phyloP scores from a whole-genome alignment of 2,888 invertebrate genomes.

The Gordius sp. region DNA sequence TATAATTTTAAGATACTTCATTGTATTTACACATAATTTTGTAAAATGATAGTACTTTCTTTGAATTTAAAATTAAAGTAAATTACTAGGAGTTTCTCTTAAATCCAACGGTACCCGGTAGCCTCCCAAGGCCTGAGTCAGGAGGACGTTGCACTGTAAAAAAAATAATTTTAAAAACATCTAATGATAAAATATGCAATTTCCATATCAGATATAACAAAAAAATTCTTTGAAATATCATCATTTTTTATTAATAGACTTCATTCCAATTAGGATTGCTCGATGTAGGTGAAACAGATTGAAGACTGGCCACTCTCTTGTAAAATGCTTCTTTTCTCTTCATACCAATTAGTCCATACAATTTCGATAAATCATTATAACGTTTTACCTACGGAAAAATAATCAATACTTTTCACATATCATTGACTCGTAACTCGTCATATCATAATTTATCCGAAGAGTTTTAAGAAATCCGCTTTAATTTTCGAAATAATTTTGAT shows the following conservation, averaged over 20 bases:
- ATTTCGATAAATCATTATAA: background rate
- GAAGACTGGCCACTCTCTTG: background rate
- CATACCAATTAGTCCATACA: conserved; percentile 4
- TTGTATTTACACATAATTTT: too few relatives aligned
- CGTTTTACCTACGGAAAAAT: background rate
- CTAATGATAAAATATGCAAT: background rate
- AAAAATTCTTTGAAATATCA: background rate
- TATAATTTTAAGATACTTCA: too few relatives aligned
- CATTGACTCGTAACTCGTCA: too few relatives aligned
- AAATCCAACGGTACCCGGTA: background rate
- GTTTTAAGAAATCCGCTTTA: too few relatives aligned
- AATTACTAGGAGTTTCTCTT: background rate
- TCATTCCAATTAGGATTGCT: background rate
- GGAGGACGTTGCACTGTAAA: background rate
- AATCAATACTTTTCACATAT: too few relatives aligned
- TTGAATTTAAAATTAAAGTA: background rate
- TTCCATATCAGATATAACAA: background rate
- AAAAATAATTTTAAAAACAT: background rate
- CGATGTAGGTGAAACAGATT: background rate
- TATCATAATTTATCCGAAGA: too few relatives aligned
- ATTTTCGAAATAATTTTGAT: too few relatives aligned
- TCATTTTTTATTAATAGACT: background rate
- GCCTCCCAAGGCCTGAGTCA: background rate
- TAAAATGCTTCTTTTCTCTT: conserved; percentile 9
- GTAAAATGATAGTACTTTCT: too few relatives aligned